Evolutionary conservation across 2,888 invertebrate species (phyloP), one percentile per base, ranked within the genome.

Genomic region (Margaritifera margaritifera): DNA sequence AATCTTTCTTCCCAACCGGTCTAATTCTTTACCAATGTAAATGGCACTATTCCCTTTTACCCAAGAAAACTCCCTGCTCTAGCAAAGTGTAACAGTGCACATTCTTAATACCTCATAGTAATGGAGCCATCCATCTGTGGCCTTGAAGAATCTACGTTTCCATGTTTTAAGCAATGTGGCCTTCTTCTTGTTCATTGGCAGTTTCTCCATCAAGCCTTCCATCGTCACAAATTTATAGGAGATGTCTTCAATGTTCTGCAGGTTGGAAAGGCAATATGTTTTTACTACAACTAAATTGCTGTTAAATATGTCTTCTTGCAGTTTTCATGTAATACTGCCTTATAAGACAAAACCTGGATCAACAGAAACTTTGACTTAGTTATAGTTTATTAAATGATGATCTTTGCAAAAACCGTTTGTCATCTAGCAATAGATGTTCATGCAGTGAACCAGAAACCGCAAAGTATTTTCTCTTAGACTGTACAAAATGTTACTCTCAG

Each of bases 131-230:
- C 92, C 92, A 78, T 92, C 91, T 71, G 89, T 88, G n/a, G 91
- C 90, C 72, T 89, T 87, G 84, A 92, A 92, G 84, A 91, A 92
- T 71, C 91, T 87, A 64, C 91, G 86, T 79, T 92, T 92, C 92
- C 92, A 93, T 6, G 92, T 92, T 81, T 92, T 92, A 86, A 92
- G 91, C 64, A 92, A 89, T 1, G 92, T 92, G 0, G 92, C 91
- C 75, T 92, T 91, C 72, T 90, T 91, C 77, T 91, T 89, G 68
- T 91, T 91, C 72, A 91, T 87, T 1, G 92, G 91, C 66, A 92
- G 80, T 75, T 91, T 91, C 70, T 92, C 92, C 85, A 92, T 86
- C 80, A 91, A 90, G 0, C 92, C 92, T 79, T 92, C 92, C 89
- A 92, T 91, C 66, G 89, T 90, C 52, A 91, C 84, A 79, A 87